Base-by-base conservation (phyloP, 2,113 vertebrate genomes). In the Camarhynchus parvulus region DNA sequence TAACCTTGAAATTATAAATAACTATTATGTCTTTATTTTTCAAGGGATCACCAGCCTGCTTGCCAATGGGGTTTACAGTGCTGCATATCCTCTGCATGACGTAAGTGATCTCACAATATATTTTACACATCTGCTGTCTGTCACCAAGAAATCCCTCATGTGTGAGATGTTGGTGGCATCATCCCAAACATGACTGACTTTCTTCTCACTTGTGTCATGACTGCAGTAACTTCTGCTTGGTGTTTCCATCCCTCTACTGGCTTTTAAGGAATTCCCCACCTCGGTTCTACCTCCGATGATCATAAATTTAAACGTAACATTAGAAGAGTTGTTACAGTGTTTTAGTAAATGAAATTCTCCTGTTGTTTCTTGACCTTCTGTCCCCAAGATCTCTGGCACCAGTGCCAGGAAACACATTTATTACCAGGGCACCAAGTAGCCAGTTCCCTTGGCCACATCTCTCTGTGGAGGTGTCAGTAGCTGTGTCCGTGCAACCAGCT, bases 41-140 rank as follows among this genome's bases (percentile, higher is more conserved):
- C 61, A 97, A 99, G 99, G 99, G 70, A 98, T 99, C 96, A 99
- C 98, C 86, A 99, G 99, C 96, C 98, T 99, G 58, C 98, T 99
- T 83, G 99, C 98, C 96, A 99, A 98, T 23, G 98, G 98, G 25
- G 97, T 99, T 89, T 99, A 99, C 96, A 98, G 98, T 1, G 98
- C 99, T 23, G 99, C 98, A 5, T 99, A 99, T 96, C 99, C 99
- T 3, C 96, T 99, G 76, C 99, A 99, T 83, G 99, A 99, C 59
- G 99, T 99, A 97, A 99, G 99, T 99, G 84, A 83, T 69, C 92
- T 91, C 52, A 11, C 44, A 59, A 49, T 64, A 20, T 25, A 33
- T 77, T 84, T 76, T 76, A 52, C 39, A 28, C 5, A 2, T 63
- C 92, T 87, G 18, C 30, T 63, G 15, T 31, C 33, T 70, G 94